Percentiles rank a stretch among this genome's conserved stretches.
These are phyloP conservation scores for Rhinoptilus africanus DNA, from an alignment of 2,113 vertebrate species.

Conservation along the genomic window DNA sequence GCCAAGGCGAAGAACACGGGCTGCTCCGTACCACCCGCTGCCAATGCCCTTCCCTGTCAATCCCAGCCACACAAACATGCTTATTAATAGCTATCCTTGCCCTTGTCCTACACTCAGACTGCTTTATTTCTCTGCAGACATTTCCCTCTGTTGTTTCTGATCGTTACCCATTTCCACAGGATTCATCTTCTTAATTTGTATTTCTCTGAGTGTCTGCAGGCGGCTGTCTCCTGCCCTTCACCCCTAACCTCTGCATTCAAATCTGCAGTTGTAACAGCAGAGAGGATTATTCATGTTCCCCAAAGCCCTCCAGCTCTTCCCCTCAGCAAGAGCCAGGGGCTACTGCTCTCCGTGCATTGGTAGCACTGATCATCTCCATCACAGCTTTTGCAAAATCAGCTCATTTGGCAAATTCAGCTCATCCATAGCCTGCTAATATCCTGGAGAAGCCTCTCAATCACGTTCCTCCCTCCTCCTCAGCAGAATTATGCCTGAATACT, in stretches of 20 bases:
- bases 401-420: background rate
- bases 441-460: background rate
- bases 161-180: background rate
- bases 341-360: background rate
- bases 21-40: background rate
- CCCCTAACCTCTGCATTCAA: background rate
- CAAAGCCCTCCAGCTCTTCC: background rate
- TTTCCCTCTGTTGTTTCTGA: background rate
- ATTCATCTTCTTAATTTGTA: background rate
- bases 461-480: background rate
- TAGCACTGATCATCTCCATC: background rate
- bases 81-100: background rate
- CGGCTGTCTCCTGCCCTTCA: background rate
- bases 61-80: background rate
- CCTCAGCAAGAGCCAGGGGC: background rate
- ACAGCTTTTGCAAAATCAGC: background rate
- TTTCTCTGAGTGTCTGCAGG: background rate
- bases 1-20: background rate
- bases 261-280: background rate
- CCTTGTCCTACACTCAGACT: background rate
- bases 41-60: background rate
- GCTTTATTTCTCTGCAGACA: background rate
- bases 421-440: background rate
- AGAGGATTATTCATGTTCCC: background rate
- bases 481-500: background rate